Evolutionary conservation across 2,888 invertebrate genomes (phyloP).

Genomic region (Drosophila subquinaria): DNA sequence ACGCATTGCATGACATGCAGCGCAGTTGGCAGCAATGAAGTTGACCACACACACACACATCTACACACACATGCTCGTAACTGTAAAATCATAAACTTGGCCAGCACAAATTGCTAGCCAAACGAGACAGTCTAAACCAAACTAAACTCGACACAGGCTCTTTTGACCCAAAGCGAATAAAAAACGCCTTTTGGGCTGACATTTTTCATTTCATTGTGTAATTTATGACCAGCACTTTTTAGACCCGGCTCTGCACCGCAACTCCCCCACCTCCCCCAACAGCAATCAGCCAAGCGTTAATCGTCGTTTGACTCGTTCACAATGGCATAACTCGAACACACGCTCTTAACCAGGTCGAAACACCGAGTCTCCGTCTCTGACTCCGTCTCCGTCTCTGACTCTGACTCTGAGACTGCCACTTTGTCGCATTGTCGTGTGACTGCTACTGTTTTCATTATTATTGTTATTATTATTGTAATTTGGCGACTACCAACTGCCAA

Average conservation of each 20-base stretch:
- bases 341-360: constrained; percentile 33
- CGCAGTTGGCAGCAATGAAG: constrained; percentile 7
- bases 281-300: constrained; percentile 81
- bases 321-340: constrained; percentile 58
- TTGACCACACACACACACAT: constrained; percentile 47
- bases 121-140: constrained; percentile 16
- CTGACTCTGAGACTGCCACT: constrained; percentile 66
- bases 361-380: constrained; percentile 8
- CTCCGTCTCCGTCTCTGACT: constrained; percentile 20
- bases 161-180: constrained; percentile 19
- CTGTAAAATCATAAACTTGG: constrained; percentile 38
- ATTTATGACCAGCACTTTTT: constrained; percentile 80
- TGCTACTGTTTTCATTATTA: constrained; percentile 72
- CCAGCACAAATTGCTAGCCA: constrained; percentile 19
- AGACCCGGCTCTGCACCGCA: constrained; percentile 13
- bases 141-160: constrained; percentile 20
- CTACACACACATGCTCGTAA: constrained; percentile 15
- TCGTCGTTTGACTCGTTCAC: constrained; percentile 80
- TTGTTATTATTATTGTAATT: constrained; percentile 78
- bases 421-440: constrained; percentile 80
- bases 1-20: constrained; percentile 69
- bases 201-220: constrained; percentile 74
- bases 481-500: constrained; percentile 56
- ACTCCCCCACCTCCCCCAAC: neutral
- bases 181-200: constrained; percentile 40